Conservation (phyloP, 2,888 invertebrate genomes). For the Orchesella flavescens region DNA sequence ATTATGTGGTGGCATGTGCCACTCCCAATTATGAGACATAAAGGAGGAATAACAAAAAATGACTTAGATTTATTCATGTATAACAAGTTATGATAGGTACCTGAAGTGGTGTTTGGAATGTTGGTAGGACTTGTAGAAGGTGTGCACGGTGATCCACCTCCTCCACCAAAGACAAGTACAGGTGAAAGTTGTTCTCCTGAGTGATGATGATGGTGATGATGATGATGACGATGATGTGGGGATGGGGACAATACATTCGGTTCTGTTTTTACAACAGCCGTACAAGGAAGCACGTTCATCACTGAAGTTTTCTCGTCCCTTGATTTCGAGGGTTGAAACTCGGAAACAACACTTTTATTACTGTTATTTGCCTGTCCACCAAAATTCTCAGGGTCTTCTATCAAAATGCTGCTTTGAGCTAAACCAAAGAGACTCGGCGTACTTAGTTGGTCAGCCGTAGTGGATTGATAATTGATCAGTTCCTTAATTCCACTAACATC, state of each 20-base stretch:
- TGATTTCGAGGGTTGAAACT: not conserved
- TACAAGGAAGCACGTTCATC: slow-evolving; percentile 58
- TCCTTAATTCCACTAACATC: not conserved
- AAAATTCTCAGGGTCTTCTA: no score
- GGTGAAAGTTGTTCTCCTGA: slow-evolving; percentile 42
- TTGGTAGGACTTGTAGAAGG: slow-evolving; percentile 45
- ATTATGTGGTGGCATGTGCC: no score
- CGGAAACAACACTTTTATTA: not conserved
- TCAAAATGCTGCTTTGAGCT: no score
- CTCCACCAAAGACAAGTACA: slow-evolving; percentile 52
- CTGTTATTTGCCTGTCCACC: not conserved
- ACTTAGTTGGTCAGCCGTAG: no score
- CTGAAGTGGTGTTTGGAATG: slow-evolving; percentile 38
- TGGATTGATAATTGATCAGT: no score
- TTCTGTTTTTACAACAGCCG: slow-evolving; percentile 55
- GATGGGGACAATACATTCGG: slow-evolving; percentile 50
- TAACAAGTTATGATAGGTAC: slow-evolving; percentile 16
- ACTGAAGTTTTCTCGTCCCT: slow-evolving; percentile 16
- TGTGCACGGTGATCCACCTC: slow-evolving; percentile 36
- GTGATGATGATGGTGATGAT: slow-evolving; percentile 36
- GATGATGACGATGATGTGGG: slow-evolving; percentile 43
- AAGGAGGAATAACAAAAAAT: no score
- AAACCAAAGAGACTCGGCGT: no score
- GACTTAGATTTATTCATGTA: no score
- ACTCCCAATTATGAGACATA: no score